Percentiles rank a stretch among this genome's conserved stretches.
Evolutionary conservation across 2,113 vertebrate genomes (phyloP).

Genomic region (Dipodomys spectabilis): DNA sequence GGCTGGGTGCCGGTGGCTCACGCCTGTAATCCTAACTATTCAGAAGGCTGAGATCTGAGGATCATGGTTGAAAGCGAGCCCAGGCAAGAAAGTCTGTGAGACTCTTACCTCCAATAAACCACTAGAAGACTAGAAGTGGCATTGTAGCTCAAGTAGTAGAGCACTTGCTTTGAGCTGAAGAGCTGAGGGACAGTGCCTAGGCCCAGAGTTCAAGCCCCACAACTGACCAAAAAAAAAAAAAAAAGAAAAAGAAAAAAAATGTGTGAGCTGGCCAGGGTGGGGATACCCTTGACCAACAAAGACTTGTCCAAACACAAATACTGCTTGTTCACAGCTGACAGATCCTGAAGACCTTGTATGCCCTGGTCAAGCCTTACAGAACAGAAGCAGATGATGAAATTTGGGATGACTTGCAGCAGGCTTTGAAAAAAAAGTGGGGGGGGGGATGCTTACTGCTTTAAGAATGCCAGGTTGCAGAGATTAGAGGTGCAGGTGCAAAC

Average conservation of each 20-base stretch:
- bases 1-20: too few species aligned
- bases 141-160: too few species aligned
- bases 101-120: too few species aligned
- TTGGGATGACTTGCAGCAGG: not conserved
- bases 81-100: too few species aligned
- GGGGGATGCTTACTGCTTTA: not conserved
- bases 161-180: too few species aligned
- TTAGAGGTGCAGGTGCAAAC: not conserved
- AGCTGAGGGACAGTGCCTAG: too few species aligned
- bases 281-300: not conserved
- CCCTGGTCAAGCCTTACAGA: not conserved
- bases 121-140: too few species aligned
- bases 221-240: too few species aligned
- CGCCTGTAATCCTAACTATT: too few species aligned
- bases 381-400: not conserved
- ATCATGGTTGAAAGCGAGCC: too few species aligned
- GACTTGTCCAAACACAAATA: not conserved
- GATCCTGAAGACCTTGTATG: not conserved
- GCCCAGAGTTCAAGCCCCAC: too few species aligned
- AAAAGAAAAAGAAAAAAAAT: not conserved
- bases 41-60: too few species aligned
- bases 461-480: not conserved
- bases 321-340: not conserved
- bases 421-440: not conserved
- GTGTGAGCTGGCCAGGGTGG: not conserved